Conservation (phyloP, 1,140 invertebrate genomes). For the Anoplophora glabripennis region DNA sequence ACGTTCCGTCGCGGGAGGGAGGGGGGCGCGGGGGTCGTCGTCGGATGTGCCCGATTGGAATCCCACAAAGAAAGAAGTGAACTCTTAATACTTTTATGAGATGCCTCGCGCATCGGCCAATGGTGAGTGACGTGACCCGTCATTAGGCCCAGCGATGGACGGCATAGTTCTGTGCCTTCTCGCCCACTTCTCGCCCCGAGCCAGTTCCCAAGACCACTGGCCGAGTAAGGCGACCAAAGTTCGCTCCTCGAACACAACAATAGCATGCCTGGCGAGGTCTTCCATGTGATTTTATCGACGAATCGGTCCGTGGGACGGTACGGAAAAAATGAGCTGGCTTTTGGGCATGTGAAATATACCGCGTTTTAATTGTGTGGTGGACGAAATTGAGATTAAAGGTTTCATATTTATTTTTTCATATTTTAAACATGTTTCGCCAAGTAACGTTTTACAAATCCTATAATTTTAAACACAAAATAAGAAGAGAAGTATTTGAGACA, state of each 20-base stretch:
- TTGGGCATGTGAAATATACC: too few relatives aligned
- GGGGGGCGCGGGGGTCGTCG: constrained; percentile 24
- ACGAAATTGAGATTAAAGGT: too few relatives aligned
- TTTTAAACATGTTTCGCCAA: too few relatives aligned
- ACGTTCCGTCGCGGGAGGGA: constrained; percentile 20
- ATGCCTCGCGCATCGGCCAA: constrained; percentile 30
- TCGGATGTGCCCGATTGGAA: constrained; percentile 36
- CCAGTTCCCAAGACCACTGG: constrained; percentile 29
- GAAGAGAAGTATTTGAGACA: too few relatives aligned
- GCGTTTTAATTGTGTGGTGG: too few relatives aligned
- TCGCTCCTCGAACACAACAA: too few relatives aligned
- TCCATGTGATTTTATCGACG: not conserved
- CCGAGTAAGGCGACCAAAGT: too few relatives aligned
- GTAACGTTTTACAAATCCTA: too few relatives aligned
- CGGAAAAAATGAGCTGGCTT: too few relatives aligned
- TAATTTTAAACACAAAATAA: too few relatives aligned
- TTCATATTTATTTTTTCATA: too few relatives aligned
- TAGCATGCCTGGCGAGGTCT: constrained; percentile 5
- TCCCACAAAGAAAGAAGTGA: constrained; percentile 32
- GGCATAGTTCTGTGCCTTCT: constrained; percentile 20
- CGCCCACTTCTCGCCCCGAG: constrained; percentile 21
- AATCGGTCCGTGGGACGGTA: too few relatives aligned
- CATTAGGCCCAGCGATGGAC: constrained; percentile 34
- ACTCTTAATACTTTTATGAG: constrained; percentile 35
- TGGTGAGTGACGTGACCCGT: constrained; percentile 41